Percentiles rank a stretch among this genome's conserved stretches.
phyloP scores from a whole-genome alignment of 2,888 invertebrate genomes.

The Coelinius sp. region DNA sequence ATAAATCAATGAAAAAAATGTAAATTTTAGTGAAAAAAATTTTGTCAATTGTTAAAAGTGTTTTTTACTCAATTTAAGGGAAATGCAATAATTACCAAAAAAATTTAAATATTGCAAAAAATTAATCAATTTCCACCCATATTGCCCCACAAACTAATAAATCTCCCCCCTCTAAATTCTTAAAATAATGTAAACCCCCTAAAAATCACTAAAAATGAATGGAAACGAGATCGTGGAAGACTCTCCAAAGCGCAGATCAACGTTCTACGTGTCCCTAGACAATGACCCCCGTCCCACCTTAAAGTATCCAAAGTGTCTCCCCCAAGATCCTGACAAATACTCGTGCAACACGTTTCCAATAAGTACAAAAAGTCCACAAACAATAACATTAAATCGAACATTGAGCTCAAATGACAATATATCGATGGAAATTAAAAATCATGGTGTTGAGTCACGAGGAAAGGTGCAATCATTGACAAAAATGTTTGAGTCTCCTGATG shows the following conservation, averaged over 20 bases:
- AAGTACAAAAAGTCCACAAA: conserved; percentile 46
- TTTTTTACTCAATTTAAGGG: no score
- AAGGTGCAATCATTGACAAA: conserved; percentile 67
- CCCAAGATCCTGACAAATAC: conserved; percentile 70
- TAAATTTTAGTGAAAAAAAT: no score
- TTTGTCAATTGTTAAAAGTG: no score
- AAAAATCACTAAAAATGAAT: conserved; percentile 26
- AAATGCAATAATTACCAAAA: no score
- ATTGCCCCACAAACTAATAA: no score
- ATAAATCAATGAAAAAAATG: no score
- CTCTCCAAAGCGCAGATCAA: conserved; percentile 75
- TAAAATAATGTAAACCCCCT: not conserved
- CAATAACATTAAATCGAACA: conserved; percentile 57
- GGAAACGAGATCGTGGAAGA: conserved; percentile 50
- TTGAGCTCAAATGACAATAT: conserved; percentile 60
- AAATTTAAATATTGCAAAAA: no score
- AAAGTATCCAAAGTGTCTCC: conserved; percentile 54
- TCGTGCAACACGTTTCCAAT: conserved; percentile 75
- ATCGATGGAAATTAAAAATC: not conserved
- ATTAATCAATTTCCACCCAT: no score
- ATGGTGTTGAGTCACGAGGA: conserved; percentile 54
- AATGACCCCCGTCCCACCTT: conserved; percentile 46
- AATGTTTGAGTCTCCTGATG: conserved; percentile 62
- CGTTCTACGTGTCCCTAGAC: conserved; percentile 82
- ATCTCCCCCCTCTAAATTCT: no score